Conservation (phyloP, 2,797 vertebrate species). For the Muscicapa comitata region DNA sequence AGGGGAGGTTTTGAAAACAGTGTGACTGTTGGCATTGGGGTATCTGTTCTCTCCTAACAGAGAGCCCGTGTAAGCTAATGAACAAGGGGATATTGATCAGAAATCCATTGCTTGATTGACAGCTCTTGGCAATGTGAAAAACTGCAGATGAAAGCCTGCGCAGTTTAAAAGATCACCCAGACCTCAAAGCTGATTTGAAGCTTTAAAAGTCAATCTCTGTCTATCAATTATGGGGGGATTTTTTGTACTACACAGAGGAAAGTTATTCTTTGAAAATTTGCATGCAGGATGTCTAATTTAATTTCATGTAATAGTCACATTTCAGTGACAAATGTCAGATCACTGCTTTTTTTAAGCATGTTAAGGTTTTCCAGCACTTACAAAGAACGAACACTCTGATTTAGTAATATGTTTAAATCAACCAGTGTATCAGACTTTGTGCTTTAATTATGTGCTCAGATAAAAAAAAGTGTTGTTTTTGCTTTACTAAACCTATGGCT, state of each 20-base stretch:
- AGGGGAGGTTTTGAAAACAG: conserved; percentile 57
- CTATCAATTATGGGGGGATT: conserved; percentile 66
- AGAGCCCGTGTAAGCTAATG: conserved; percentile 40
- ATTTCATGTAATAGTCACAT: conserved; percentile 72
- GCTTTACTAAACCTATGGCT: conserved; percentile 58
- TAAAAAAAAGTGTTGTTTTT: conserved; percentile 53
- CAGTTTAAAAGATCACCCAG: conserved; percentile 72
- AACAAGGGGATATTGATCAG: conserved; percentile 68
- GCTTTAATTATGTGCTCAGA: conserved; percentile 65
- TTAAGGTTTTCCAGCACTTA: conserved; percentile 67
- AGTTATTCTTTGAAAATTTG: conserved; percentile 73
- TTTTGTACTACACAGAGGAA: conserved; percentile 69
- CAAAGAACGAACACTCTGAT: conserved; percentile 55
- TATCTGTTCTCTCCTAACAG: conserved; percentile 43
- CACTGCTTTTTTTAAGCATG: conserved; percentile 61
- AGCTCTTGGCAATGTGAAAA: conserved; percentile 55
- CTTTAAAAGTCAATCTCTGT: conserved; percentile 73
- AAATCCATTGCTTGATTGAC: conserved; percentile 64
- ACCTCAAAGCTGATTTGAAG: conserved; percentile 71
- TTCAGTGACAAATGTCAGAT: conserved; percentile 74
- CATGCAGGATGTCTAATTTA: conserved; percentile 74
- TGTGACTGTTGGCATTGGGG: conserved; percentile 4
- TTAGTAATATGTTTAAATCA: conserved; percentile 68
- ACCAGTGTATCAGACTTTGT: conserved; percentile 42
- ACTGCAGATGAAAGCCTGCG: conserved; percentile 63